A percentile compares a stretch with the other conserved stretches of the same genome.
These are phyloP conservation scores for Triops longicaudatus DNA, from an alignment of 1,140 invertebrate genomes.

Conservation along the genomic window DNA sequence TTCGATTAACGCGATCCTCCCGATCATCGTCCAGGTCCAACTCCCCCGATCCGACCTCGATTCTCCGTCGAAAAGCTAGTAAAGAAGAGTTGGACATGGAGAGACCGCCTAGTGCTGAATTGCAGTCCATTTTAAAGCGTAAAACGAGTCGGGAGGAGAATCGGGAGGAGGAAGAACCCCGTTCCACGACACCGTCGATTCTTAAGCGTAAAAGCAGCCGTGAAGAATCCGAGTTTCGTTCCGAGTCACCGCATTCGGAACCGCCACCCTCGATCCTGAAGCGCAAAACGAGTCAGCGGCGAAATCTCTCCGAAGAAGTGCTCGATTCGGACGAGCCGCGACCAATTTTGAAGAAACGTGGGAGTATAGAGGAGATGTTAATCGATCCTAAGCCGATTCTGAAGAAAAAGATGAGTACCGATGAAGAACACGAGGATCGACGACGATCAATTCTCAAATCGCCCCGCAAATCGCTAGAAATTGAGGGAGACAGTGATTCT, in stretches of 20 bases:
- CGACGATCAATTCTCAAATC: conserved; percentile 72
- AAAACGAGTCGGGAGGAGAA: conserved; percentile 50
- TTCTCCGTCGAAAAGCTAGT: conserved; percentile 60
- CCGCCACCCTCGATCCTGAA: conserved; percentile 55
- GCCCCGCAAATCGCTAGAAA: conserved; percentile 37
- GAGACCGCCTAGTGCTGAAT: conserved; percentile 29
- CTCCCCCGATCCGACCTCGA: conserved; percentile 50
- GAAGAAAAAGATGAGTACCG: conserved; percentile 71
- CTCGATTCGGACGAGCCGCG: conserved; percentile 43
- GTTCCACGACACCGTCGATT: conserved; percentile 35
- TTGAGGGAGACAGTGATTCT: conserved; percentile 31
- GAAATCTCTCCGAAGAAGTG: not conserved
- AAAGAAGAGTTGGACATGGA: conserved; percentile 17
- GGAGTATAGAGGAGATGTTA: conserved; percentile 46
- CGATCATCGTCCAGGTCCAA: conserved; percentile 39
- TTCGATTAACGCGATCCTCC: conserved; percentile 35
- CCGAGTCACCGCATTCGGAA: conserved; percentile 40
- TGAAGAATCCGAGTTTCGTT: conserved; percentile 33
- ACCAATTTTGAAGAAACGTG: conserved; percentile 71
- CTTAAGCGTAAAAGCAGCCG: conserved; percentile 42
- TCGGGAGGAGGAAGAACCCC: conserved; percentile 40
- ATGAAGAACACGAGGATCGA: conserved; percentile 62
- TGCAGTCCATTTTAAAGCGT: conserved; percentile 63
- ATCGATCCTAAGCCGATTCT: conserved; percentile 58
- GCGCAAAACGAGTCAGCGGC: conserved; percentile 50